Evolutionary conservation across 2,888 invertebrate genomes (phyloP).

Genomic region (Drosophila cognata): DNA sequence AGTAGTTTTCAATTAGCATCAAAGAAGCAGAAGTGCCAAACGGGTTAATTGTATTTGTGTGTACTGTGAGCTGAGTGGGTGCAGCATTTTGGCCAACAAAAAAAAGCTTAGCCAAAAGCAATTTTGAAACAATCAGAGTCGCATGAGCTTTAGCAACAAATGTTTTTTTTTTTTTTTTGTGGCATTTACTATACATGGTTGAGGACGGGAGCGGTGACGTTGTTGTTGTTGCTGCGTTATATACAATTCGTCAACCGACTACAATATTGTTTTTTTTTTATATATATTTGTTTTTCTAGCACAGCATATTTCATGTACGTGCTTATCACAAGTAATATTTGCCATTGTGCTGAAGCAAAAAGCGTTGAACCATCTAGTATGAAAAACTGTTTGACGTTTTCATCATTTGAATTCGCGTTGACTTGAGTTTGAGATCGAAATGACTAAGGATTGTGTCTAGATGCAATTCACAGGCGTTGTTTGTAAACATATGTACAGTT

Average conservation of each 20-base stretch:
- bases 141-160: conserved; percentile 47
- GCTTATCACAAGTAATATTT: conserved; percentile 21
- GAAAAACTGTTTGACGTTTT: conserved; percentile 22
- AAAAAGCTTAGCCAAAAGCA: conserved; percentile 48
- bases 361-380: conserved; percentile 52
- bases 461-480: conserved; percentile 54
- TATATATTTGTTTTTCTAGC: conserved; percentile 9
- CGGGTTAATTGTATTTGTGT: conserved; percentile 21
- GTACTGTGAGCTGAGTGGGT: conserved; percentile 29
- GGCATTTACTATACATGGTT: conserved; percentile 24
- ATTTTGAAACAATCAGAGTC: conserved; percentile 42
- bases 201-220: conserved; percentile 13
- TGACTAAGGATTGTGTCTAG: conserved; percentile 36
- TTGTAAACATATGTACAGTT: conserved; percentile 8
- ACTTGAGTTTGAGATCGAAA: conserved; percentile 20
- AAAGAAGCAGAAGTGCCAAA: conserved; percentile 18
- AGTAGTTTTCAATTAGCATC: conserved; percentile 35
- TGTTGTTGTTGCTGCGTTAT: conserved; percentile 45
- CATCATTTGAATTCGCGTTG: conserved; percentile 39
- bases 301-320: conserved; percentile 18
- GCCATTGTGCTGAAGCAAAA: conserved; percentile 55
- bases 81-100: conserved; percentile 39
- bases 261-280: conserved; percentile 37
- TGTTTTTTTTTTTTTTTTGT: neutral
- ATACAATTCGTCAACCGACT: conserved; percentile 45